These are phyloP conservation scores for Saguinus oedipus DNA, from an alignment of 2,797 vertebrate species.

Conservation along the genomic window DNA sequence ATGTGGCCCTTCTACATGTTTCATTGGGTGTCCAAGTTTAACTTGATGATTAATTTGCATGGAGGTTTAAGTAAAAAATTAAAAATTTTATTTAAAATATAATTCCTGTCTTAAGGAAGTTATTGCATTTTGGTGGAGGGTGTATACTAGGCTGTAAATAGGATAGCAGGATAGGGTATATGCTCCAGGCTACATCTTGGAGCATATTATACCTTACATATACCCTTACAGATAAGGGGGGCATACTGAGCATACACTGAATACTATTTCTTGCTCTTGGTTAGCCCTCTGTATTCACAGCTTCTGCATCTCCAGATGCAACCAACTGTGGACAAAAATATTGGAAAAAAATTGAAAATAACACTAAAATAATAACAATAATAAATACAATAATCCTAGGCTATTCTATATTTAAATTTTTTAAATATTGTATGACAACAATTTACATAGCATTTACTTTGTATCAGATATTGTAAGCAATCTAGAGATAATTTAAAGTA, in stretches of 20 bases:
- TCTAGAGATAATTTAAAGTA: background rate
- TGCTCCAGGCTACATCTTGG: background rate
- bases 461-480: background rate
- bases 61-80: background rate
- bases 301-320: background rate
- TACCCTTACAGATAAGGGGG: background rate
- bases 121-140: background rate
- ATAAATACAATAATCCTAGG: no score
- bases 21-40: background rate
- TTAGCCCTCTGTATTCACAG: background rate
- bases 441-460: background rate
- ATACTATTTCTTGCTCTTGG: background rate
- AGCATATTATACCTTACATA: background rate
- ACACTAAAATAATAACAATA: background rate
- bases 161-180: background rate
- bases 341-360: background rate
- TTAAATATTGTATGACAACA: background rate
- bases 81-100: background rate
- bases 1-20: background rate
- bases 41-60: constrained; percentile 3
- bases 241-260: background rate
- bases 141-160: background rate
- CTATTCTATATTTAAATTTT: background rate
- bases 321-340: background rate
- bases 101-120: background rate